Evolutionary conservation across 1,140 invertebrate genomes (phyloP), one percentile per base, ranked within the genome.

Genomic region (Triops longicaudatus): DNA sequence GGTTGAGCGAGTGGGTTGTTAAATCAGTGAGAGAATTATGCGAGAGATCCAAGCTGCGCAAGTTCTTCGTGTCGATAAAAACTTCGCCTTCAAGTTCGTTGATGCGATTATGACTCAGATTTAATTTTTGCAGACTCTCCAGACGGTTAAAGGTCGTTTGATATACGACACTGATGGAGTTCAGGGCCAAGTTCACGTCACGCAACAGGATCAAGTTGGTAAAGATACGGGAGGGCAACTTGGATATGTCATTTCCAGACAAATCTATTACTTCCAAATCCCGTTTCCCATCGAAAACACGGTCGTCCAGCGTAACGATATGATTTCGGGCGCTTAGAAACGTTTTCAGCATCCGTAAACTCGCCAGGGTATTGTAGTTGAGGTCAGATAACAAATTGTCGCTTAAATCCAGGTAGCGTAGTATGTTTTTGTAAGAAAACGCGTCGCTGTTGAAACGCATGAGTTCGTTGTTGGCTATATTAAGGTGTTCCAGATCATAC

Each of bases 151-250:
- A 88, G 27, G 90, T 87, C 75, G 89, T 87, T 26, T 89, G 87
- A 27, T 80, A 75, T 31, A 82, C 71, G 71, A 77, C 78, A 26
- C 79, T 78, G 73, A 87, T 82, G 79, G 82, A 84, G 80, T 87
- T 97, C 77, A 91, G 88, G n/a, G 89, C 90, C 44, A 96, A 83
- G 82, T 90, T 91, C 5, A 97, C 83, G 79, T 89, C 88, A 74
- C 88, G 87, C 77, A 97, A 83, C 80, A 90, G 90, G 0, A 87
- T 86, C 42, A 96, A 83, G 63, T 89, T 89, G 76, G 86, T 87
- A 77, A 95, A 86, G 1, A 87, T 85, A n/a, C 88, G 89, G 2
- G 88, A 85, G 0, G 88, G 84, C 37, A 96, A 86, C 81, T 87
- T 88, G 81, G 91, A 88, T 31, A 96, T 89, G 1, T 88, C 88